Conservation (phyloP, 2,888 invertebrate species). For the Hemithea aestivaria region DNA sequence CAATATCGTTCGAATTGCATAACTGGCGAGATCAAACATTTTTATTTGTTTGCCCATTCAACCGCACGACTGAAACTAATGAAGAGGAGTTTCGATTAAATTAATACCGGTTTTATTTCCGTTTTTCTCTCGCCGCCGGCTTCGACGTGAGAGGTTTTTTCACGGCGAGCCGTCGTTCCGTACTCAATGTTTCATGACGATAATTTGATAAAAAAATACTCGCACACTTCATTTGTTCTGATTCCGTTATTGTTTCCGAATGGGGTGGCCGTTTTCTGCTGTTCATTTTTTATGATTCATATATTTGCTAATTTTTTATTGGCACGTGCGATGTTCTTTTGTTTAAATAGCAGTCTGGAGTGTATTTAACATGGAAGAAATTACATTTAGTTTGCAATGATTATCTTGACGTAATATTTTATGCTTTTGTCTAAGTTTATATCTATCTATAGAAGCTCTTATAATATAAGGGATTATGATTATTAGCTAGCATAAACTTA, state of each 20-base stretch:
- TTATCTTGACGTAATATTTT: too few relatives aligned
- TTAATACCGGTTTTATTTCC: conserved; percentile 67
- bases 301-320: conserved; percentile 22
- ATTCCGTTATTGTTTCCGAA: conserved; percentile 40
- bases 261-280: conserved; percentile 27
- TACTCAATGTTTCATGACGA: conserved; percentile 44
- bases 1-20: conserved; percentile 63
- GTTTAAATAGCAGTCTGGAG: too few relatives aligned
- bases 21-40: conserved; percentile 71
- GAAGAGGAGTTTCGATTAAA: conserved; percentile 74
- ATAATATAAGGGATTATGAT: too few relatives aligned
- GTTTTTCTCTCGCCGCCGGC: conserved; percentile 44
- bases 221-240: conserved; percentile 51
- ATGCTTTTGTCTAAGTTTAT: too few relatives aligned
- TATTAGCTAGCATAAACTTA: too few relatives aligned
- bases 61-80: conserved; percentile 72
- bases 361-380: too few relatives aligned
- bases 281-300: conserved; percentile 18
- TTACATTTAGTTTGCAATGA: too few relatives aligned
- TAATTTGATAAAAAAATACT: conserved; percentile 46
- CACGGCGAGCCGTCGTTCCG: conserved; percentile 29
- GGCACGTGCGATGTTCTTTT: conserved; percentile 5
- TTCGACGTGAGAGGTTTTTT: conserved; percentile 48
- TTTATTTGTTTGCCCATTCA: conserved; percentile 73
- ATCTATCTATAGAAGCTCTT: too few relatives aligned